Evolutionary conservation across 2,797 vertebrate species (phyloP), one percentile per base, ranked within the genome.

Genomic region (Danio jaintianensis): DNA sequence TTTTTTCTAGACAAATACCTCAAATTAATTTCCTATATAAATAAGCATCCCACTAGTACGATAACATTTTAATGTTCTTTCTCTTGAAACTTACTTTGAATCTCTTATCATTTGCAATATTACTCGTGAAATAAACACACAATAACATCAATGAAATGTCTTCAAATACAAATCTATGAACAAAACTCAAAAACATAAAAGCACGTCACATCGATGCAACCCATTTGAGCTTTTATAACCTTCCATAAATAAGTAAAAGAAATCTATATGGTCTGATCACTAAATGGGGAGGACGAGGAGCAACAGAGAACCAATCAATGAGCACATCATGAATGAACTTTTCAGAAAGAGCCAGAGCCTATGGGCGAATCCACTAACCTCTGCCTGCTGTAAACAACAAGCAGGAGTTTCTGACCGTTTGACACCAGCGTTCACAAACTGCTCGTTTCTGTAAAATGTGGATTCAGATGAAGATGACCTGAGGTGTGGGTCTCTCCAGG

Each of bases 381-480:
- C 50, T 66, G 22, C 42, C 38, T 84, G 75, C 75, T 61, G 72
- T 68, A 70, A 58, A 61, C 78, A 86, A 82, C 78, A 90, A 83
- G 90, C 89, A 90, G 76, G 64, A 70, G 78, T 85, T 80, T 69
- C 75, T 85, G 87, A 85, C 88, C 87, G 86, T 55, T 42, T 92
- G 90, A 90, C 84, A 13, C 40, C 83, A 78, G 85, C 83, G 9
- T 83, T 82, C 84, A 87, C 71, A 80, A 89, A 89, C 75, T 84
- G 67, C 83, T 7, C 79, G 87, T 89, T 89, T 84, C 82, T 52
- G 83, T 87, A 90, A 90, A 90, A 90, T 87, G 90, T 89, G 87
- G 89, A 52, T 11, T 68, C 58, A 77, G 38, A 83, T 29, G 40
- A 38, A 43, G 9, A 69, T 47, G 42, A 40, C 52, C 63, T 29